Conservation (phyloP, 2,113 vertebrate genomes). For the Solenodon paradoxus region DNA sequence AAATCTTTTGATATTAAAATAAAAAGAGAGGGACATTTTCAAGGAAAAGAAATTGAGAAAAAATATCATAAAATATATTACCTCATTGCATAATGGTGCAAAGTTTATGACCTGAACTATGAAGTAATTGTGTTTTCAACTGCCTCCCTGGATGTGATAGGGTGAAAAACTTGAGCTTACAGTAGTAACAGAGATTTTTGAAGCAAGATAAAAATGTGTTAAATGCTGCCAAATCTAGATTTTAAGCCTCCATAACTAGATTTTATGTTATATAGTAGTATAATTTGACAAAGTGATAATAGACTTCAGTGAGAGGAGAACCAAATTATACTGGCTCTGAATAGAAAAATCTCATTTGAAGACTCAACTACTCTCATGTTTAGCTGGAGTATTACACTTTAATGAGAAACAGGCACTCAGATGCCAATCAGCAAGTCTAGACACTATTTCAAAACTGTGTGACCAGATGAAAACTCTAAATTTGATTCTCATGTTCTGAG, state of each 20-base stretch:
- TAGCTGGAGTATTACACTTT: slow-evolving; percentile 66
- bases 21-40: slow-evolving; percentile 17
- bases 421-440: slow-evolving; percentile 77
- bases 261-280: slow-evolving; percentile 57
- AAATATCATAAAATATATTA: background rate
- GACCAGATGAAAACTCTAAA: slow-evolving; percentile 71
- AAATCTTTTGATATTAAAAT: slow-evolving; percentile 21
- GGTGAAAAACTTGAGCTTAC: background rate
- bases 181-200: slow-evolving; percentile 8
- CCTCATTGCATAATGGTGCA: background rate
- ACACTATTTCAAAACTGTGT: slow-evolving; percentile 74
- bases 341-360: slow-evolving; percentile 75
- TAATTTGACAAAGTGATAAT: slow-evolving; percentile 74
- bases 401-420: slow-evolving; percentile 76
- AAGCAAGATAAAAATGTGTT: slow-evolving; percentile 67
- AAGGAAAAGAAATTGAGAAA: background rate
- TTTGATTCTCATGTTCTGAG: slow-evolving; percentile 66
- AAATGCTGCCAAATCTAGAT: slow-evolving; percentile 62
- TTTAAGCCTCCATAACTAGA: slow-evolving; percentile 56
- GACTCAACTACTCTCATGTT: slow-evolving; percentile 63
- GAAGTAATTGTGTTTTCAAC: background rate
- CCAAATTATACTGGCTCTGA: slow-evolving; percentile 66
- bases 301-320: slow-evolving; percentile 60
- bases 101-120: background rate
- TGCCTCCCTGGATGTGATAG: background rate